A percentile compares a stretch with the other conserved stretches of the same genome.
phyloP scores from a whole-genome alignment of 2,888 invertebrate genomes.

The Buathra laborator region DNA sequence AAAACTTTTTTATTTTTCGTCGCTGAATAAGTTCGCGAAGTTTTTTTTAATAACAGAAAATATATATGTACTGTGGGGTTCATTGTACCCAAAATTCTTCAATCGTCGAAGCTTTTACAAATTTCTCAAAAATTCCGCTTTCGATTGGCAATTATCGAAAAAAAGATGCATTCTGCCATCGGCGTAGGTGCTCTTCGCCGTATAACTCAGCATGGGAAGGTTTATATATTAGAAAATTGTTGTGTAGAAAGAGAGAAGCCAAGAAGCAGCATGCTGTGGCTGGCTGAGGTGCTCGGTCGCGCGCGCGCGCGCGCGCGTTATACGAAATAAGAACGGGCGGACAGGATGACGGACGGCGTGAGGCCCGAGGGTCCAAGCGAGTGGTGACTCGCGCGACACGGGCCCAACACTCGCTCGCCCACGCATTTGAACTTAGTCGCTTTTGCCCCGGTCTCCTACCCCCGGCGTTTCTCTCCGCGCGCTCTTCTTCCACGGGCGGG shows the following conservation, averaged over 20 bases:
- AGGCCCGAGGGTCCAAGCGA: conserved; percentile 81
- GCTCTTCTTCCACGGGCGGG: conserved; percentile 19
- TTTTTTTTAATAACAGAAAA: not conserved
- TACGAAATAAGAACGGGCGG: conserved; percentile 82
- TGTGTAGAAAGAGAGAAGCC: conserved; percentile 39
- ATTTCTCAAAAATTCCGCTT: not conserved
- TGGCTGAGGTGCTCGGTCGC: conserved; percentile 21
- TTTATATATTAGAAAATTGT: conserved; percentile 37
- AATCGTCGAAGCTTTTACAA: not conserved
- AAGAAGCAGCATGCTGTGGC: conserved; percentile 48
- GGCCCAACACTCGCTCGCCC: conserved; percentile 79
- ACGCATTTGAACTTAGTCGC: conserved; percentile 76
- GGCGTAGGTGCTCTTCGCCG: conserved; percentile 1
- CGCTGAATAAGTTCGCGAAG: not conserved
- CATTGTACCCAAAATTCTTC: not conserved
- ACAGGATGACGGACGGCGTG: conserved; percentile 83
- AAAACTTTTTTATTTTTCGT: not conserved
- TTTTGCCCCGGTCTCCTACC: conserved; percentile 44
- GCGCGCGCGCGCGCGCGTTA: conserved; percentile 51
- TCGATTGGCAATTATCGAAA: not conserved
- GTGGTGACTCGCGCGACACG: conserved; percentile 83
- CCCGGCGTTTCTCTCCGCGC: conserved; percentile 25
- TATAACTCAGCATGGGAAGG: conserved; percentile 12
- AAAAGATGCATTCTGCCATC: not conserved
- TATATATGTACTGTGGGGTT: not conserved